Percentiles rank a stretch among this genome's conserved stretches.
Evolutionary conservation across 2,113 vertebrate genomes (phyloP).

Genomic region (human (Homo sapiens)): DNA sequence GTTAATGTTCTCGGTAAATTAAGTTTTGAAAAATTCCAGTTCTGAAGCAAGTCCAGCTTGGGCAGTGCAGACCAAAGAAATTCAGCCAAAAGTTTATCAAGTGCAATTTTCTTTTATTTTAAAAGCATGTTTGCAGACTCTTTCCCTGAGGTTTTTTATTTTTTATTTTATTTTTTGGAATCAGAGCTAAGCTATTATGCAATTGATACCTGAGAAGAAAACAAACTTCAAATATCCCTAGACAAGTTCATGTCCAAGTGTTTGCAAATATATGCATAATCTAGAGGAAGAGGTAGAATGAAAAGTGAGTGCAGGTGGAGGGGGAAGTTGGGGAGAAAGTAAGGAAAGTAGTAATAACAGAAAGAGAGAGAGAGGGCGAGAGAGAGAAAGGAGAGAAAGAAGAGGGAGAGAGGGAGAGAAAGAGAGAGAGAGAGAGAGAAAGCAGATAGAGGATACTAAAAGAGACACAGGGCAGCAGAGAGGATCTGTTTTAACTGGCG

Average conservation of each 20-base stretch:
- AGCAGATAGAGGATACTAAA: too few relatives aligned
- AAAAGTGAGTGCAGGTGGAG: neutral
- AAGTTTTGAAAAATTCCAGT: neutral
- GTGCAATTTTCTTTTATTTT: conserved; percentile 58
- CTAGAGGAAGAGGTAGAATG: neutral
- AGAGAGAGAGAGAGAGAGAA: neutral
- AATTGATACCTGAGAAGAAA: conserved; percentile 71
- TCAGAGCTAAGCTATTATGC: conserved; percentile 54
- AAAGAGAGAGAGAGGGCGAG: neutral
- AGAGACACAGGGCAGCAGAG: neutral
- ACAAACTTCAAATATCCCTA: conserved; percentile 26
- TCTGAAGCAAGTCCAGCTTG: conserved; percentile 32
- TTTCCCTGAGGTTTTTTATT: conserved; percentile 37
- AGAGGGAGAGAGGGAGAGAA: too few relatives aligned
- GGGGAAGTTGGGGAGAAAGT: neutral
- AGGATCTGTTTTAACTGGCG: conserved; percentile 27
- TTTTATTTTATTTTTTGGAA: conserved; percentile 49
- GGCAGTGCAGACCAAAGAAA: conserved; percentile 26
- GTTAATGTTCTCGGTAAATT: neutral
- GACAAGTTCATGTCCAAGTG: conserved; percentile 43
- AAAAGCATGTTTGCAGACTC: conserved; percentile 54
- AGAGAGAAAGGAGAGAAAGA: neutral
- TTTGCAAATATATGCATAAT: conserved; percentile 63
- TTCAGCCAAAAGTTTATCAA: conserved; percentile 55
- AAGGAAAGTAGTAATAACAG: neutral